Evolutionary conservation across 2,888 invertebrate genomes (phyloP).

Genomic region (Phalera bucephala): DNA sequence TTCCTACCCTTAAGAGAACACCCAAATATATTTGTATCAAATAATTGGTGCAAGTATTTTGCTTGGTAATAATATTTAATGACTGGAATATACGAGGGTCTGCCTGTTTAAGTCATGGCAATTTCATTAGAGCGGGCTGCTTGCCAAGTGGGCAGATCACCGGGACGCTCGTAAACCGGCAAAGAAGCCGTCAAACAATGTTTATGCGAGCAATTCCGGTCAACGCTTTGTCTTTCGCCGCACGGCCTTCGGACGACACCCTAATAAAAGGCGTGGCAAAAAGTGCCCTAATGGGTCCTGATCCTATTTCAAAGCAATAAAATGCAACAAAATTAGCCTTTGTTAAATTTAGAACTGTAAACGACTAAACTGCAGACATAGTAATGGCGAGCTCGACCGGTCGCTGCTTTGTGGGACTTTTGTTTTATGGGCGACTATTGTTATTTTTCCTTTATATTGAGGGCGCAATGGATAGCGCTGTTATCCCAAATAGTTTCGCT

Average conservation of each 20-base stretch:
- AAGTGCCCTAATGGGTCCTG: slow-evolving; percentile 74
- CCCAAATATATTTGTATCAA: too few species aligned
- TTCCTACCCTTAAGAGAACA: too few species aligned
- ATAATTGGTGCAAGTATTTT: too few species aligned
- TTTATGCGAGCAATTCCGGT: slow-evolving; percentile 76
- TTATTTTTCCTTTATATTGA: slow-evolving; percentile 20
- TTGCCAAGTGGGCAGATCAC: slow-evolving; percentile 21
- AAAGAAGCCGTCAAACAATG: slow-evolving; percentile 76
- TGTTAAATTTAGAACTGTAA: slow-evolving; percentile 70
- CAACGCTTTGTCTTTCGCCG: slow-evolving; percentile 76
- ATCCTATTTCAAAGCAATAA: slow-evolving; percentile 80
- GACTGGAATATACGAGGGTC: not conserved
- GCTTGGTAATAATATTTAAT: slow-evolving; percentile 1
- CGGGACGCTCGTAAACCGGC: slow-evolving; percentile 58
- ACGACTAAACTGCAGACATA: slow-evolving; percentile 55
- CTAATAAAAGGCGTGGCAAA: slow-evolving; percentile 81
- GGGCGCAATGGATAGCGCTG: slow-evolving; percentile 16
- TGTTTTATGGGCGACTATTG: slow-evolving; percentile 63
- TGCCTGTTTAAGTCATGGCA: slow-evolving; percentile 15
- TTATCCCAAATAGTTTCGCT: too few species aligned
- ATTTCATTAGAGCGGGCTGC: slow-evolving; percentile 20
- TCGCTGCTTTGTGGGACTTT: slow-evolving; percentile 43
- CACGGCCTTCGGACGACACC: slow-evolving; percentile 78
- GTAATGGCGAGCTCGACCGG: slow-evolving; percentile 45
- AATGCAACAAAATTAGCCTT: slow-evolving; percentile 81